Base-by-base conservation (phyloP, 2,888 invertebrate genomes). In the Embidobia sp. region DNA sequence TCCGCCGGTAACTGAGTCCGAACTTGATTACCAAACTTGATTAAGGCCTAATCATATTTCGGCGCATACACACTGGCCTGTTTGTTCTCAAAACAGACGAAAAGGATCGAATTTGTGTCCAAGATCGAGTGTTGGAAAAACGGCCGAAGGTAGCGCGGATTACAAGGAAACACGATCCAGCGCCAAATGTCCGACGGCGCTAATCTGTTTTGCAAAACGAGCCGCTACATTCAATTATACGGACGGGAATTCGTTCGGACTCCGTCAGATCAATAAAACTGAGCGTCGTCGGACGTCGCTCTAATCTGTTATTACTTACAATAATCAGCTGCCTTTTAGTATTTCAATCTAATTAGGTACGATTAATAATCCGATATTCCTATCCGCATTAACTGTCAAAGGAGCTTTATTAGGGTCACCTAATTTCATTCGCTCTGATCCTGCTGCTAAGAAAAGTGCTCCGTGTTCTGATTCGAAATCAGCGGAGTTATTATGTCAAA, bases 321-420 rank as follows among this genome's bases (percentile, higher is more conserved):
- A 35, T 53, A 35, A 35, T 53, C 26, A 37, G 35, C 22, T 37
- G 11, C 13, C 51, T 53, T 53, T 37, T 35, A 18, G 3, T 35
- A 16, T 22, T 13, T 35, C 15, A 59, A 13, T n/a, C 31, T 59
- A 44, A 59, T 59, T 59, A 31, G n/a, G 44, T 15, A 16, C 13
- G 10, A 46, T 33, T 44, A 59, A 33, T 33, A 33, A 31, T 18
- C 33, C 44, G 22, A 59, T 44, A 27, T 59, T 44, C 44, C 31
- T 16, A n/a, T 29, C 53, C 13, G 59, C 40, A 40, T 57, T 42
- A 55, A 10, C 35, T 8, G 22, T 53, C 51, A 53, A 53, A 53
- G 35, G 22, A n/a, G 18, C 13, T 18, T 5, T 18, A 31, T 49
- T 44, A 44, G 44, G 44, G 19, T 19, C 22, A n/a, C 10, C 44